A percentile compares a stretch with the other conserved stretches of the same genome.
phyloP scores from a whole-genome alignment of 1,140 invertebrate species.

The Diorhabda elongata region DNA sequence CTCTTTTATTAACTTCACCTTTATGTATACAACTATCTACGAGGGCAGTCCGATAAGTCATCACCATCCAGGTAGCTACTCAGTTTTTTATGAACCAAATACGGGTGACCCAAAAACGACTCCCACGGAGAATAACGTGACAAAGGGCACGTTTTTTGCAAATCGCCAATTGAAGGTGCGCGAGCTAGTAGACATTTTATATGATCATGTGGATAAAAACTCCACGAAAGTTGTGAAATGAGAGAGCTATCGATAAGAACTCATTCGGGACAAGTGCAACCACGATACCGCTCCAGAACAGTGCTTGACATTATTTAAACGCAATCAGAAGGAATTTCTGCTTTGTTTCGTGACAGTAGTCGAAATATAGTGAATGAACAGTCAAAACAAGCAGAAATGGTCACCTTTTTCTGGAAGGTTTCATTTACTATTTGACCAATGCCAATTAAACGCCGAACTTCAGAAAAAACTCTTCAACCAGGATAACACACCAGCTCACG shows the following conservation, averaged over 20 bases:
- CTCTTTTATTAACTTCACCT: no score
- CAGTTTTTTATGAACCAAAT: background rate
- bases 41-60: no score
- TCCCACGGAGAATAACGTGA: background rate
- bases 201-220: no score
- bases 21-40: no score
- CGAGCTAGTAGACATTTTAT: background rate
- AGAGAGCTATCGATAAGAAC: no score
- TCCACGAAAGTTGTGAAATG: no score
- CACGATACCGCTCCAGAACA: background rate
- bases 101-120: background rate
- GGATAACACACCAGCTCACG: background rate
- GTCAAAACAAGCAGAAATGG: background rate
- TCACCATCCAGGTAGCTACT: background rate
- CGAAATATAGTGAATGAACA: background rate
- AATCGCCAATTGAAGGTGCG: background rate
- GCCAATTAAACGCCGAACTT: background rate
- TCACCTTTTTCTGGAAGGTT: background rate
- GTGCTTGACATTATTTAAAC: background rate
- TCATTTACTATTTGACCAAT: background rate
- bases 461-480: background rate
- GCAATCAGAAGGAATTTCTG: background rate
- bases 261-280: background rate
- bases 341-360: background rate
- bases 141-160: background rate